Base-by-base conservation (phyloP, 2,888 invertebrate species). In the Diaphora mendica region DNA sequence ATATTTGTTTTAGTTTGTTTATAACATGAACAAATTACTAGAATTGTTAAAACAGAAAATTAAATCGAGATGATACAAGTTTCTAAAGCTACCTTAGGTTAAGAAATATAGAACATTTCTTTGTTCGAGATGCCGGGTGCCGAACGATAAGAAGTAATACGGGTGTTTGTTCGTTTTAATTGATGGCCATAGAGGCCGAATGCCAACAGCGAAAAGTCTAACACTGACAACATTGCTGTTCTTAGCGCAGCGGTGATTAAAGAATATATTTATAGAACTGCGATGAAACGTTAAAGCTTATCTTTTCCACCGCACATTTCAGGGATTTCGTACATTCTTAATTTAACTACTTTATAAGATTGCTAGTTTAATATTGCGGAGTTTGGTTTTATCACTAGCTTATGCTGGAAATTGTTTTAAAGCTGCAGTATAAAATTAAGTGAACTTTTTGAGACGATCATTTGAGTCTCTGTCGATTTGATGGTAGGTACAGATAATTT, bases 141-240 rank as follows among this genome's bases (percentile, higher is more conserved):
- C 72, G 51, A 68, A 73, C 26, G 84, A 84, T 85, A 86, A 83
- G 83, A 77, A 85, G 82, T 78, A 79, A 82, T 79, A 77, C 82
- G 83, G 78, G 83, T 79, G 79, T 78, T 79, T 76, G 70, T 79
- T 77, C 73, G 79, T 82, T 83, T 84, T 84, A 83, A 85, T 84
- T 84, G 84, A 84, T 70, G 79, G 82, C 76, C 72, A 72, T 64
- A 33, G 71, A 80, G 69, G 79, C 73, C 64, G 73, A 79, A 77
- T 66, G 71, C 76, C 67, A 70, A 77, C 67, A 69, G 64, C 62
- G 64, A 68, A 77, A 76, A 70, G 62, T 75, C 65, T 70, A 73
- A 30, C 26, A 70, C 59, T 9, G 26, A 69, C 15, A 42, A n/a
- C 11, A 39, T n/a, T 39, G 23, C 51, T 68, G 55, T 62, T 26